Percentiles rank a stretch among this genome's conserved stretches.
phyloP scores from a whole-genome alignment of 2,888 invertebrate genomes.

The Ommatoiulus sabulosus region DNA sequence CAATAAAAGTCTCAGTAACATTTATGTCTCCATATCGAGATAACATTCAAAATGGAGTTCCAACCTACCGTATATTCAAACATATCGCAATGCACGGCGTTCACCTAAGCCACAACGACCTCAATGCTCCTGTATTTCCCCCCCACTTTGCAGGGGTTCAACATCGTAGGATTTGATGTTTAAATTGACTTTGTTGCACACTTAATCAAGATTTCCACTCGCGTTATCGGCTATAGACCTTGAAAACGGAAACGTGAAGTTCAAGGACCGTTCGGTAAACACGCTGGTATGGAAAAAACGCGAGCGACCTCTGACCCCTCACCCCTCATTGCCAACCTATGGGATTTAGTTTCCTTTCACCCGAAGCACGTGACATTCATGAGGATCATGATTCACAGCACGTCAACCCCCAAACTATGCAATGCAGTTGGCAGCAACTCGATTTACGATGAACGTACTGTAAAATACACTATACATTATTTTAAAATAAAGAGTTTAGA shows the following conservation, averaged over 20 bases:
- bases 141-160: too few species aligned
- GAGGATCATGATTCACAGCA: background rate
- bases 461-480: too few species aligned
- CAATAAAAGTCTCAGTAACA: too few species aligned
- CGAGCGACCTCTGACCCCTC: background rate
- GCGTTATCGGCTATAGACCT: conserved; percentile 40
- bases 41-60: too few species aligned
- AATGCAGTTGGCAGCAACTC: background rate
- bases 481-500: too few species aligned
- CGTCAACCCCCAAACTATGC: background rate
- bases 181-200: background rate
- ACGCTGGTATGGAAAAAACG: background rate
- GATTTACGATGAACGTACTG: background rate
- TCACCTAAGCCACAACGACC: too few species aligned
- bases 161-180: background rate
- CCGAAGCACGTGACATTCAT: background rate
- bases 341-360: background rate
- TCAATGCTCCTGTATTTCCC: too few species aligned
- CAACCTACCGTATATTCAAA: too few species aligned
- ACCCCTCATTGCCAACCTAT: background rate
- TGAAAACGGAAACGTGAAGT: conserved; percentile 42
- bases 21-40: too few species aligned
- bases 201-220: conserved; percentile 1
- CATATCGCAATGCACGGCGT: too few species aligned
- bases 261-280: conserved; percentile 19